Percentiles rank a stretch among this genome's conserved stretches.
These are phyloP conservation scores for Percopsis omiscomaycus DNA, from an alignment of 2,797 vertebrate species.

Conservation along the genomic window DNA sequence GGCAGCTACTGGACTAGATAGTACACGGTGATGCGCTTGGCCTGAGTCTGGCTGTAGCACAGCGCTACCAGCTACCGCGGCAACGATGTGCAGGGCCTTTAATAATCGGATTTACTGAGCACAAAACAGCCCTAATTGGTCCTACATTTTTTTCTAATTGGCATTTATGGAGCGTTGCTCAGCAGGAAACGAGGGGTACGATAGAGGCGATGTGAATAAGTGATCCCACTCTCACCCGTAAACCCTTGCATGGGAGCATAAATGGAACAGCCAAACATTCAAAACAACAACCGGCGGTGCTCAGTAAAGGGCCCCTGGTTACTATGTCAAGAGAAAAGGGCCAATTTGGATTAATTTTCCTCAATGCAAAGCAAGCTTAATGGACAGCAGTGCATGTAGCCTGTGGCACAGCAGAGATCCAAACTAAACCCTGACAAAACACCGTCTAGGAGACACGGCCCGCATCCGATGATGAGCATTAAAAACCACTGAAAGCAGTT, in stretches of 20 bases:
- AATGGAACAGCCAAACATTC: constrained; percentile 43
- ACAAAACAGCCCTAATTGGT: constrained; percentile 66
- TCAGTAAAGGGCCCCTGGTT: constrained; percentile 47
- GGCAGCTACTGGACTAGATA: constrained; percentile 35
- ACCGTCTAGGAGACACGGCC: constrained; percentile 19
- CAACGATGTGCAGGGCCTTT: constrained; percentile 58
- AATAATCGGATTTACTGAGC: constrained; percentile 68
- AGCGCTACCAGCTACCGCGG: constrained; percentile 27
- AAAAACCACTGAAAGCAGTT: constrained; percentile 20
- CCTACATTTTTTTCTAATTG: constrained; percentile 67
- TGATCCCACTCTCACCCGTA: constrained; percentile 17
- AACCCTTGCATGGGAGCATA: constrained; percentile 33
- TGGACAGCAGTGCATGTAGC: constrained; percentile 41
- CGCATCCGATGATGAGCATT: constrained; percentile 31
- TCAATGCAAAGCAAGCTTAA: constrained; percentile 50
- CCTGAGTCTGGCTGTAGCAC: constrained; percentile 32
- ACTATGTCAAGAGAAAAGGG: constrained; percentile 45
- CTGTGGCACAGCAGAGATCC: constrained; percentile 18
- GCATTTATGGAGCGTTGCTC: constrained; percentile 54
- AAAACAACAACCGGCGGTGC: constrained; percentile 11
- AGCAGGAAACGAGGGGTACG: background rate
- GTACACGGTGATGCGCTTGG: constrained; percentile 46
- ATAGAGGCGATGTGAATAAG: constrained; percentile 16
- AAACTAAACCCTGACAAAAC: constrained; percentile 23
- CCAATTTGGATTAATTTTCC: constrained; percentile 59